Conservation (phyloP, 2,888 invertebrate species). For the Adela reaumurella region DNA sequence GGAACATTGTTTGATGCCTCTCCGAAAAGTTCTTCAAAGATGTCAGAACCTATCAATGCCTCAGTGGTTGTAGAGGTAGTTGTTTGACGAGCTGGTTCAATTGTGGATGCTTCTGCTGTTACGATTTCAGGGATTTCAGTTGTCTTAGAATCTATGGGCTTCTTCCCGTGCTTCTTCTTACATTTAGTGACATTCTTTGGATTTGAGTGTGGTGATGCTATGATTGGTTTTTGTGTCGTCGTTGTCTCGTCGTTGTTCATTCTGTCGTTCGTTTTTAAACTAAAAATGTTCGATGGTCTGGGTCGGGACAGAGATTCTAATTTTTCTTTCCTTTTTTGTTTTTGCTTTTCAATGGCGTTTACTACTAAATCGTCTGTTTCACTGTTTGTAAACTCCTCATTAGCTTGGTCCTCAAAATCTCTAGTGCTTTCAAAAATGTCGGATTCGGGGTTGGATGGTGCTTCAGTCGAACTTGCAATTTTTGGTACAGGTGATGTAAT, state of each 20-base stretch:
- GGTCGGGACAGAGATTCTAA: conserved; percentile 28
- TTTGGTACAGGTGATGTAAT: conserved; percentile 3
- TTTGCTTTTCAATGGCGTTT: background rate
- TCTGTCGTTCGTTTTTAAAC: conserved; percentile 19
- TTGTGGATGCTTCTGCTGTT: conserved; percentile 14
- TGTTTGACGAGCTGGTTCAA: conserved; percentile 16
- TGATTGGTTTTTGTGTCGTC: conserved; percentile 19
- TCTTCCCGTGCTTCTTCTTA: conserved; percentile 25
- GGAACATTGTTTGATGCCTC: conserved; percentile 6
- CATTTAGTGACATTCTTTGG: conserved; percentile 41
- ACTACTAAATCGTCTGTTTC: background rate
- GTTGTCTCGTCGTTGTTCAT: conserved; percentile 17
- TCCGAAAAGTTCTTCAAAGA: conserved; percentile 31
- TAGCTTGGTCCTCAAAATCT: background rate
- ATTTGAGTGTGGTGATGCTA: conserved; percentile 17
- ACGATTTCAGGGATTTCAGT: too few species aligned
- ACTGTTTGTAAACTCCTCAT: background rate
- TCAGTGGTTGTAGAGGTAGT: conserved; percentile 19
- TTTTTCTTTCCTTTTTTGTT: conserved; percentile 19
- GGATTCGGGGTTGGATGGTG: background rate
- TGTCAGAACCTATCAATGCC: conserved; percentile 21
- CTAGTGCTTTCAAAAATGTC: background rate
- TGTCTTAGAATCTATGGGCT: conserved; percentile 15
- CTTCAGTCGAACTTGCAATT: conserved; percentile 1
- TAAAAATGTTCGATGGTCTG: conserved; percentile 16